Percentiles rank a stretch among this genome's conserved stretches.
These are phyloP conservation scores for Melanostoma scalare DNA, from an alignment of 2,888 invertebrate genomes.

Conservation along the genomic window DNA sequence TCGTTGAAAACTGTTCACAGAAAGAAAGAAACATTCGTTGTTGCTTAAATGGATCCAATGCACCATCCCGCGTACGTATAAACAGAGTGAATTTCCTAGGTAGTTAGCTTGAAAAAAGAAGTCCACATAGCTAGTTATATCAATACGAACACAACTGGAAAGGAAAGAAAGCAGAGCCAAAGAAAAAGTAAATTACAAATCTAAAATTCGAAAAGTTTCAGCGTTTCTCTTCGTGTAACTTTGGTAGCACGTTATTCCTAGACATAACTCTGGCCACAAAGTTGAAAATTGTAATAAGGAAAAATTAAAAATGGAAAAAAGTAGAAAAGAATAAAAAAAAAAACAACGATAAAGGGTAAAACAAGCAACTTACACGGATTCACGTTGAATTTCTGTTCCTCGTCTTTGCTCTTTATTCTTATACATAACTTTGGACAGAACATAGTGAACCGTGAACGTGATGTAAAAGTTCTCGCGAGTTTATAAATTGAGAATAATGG, in stretches of 20 bases:
- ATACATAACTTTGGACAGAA: conserved; percentile 23
- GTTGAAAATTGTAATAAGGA: conserved; percentile 52
- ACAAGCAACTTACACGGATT: conserved; percentile 13
- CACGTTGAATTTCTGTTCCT: conserved; percentile 16
- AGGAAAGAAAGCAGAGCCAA: conserved; percentile 15
- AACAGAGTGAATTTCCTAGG: background rate
- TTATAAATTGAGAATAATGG: conserved; percentile 58
- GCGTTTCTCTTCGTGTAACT: conserved; percentile 13
- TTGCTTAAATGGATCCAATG: conserved; percentile 10
- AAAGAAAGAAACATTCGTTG: conserved; percentile 1
- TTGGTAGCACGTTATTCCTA: conserved; percentile 21
- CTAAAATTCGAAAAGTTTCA: conserved; percentile 48
- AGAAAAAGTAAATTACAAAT: conserved; percentile 27
- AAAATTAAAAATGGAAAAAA: conserved; percentile 28
- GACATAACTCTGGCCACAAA: conserved; percentile 46
- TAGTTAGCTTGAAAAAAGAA: too few relatives aligned
- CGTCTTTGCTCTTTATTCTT: conserved; percentile 7
- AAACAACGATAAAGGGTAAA: conserved; percentile 8
- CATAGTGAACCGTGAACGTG: conserved; percentile 36
- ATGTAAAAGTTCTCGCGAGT: conserved; percentile 43
- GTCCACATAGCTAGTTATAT: background rate
- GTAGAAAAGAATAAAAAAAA: background rate
- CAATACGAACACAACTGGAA: background rate
- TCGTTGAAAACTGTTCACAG: conserved; percentile 39
- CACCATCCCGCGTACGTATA: conserved; percentile 8